Conservation (phyloP, 2,888 invertebrate genomes). For the Druceiella hillmani region DNA sequence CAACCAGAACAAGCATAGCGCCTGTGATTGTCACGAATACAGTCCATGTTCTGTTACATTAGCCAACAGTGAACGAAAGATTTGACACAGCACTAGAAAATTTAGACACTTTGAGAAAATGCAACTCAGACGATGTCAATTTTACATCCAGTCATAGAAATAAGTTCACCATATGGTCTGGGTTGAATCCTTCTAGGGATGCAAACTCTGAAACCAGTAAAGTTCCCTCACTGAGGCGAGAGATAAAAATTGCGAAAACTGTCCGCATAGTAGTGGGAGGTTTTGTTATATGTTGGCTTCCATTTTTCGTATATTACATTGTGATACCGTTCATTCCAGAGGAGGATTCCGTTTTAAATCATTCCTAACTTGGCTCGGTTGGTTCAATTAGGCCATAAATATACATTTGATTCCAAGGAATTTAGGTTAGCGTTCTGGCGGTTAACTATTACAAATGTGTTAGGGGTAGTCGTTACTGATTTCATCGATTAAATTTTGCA, state of each 20-base stretch:
- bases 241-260: conserved; percentile 85
- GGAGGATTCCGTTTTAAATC: conserved; percentile 59
- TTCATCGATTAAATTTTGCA: too few relatives aligned
- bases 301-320: conserved; percentile 79
- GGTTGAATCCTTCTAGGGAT: too few relatives aligned
- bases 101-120: too few relatives aligned
- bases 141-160: too few relatives aligned
- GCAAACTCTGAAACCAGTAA: conserved; percentile 53
- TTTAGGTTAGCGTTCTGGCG: conserved; percentile 84
- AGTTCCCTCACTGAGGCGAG: conserved; percentile 66
- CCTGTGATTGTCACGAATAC: too few relatives aligned
- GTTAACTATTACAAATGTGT: conserved; percentile 68
- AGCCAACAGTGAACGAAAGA: too few relatives aligned
- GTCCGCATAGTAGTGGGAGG: conserved; percentile 83
- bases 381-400: conserved; percentile 87
- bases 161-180: too few relatives aligned
- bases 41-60: too few relatives aligned
- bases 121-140: too few relatives aligned
- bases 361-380: conserved; percentile 81
- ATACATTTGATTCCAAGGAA: conserved; percentile 84
- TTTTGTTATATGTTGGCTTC: conserved; percentile 84
- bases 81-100: too few relatives aligned
- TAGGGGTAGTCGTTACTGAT: too few relatives aligned
- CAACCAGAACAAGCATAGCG: too few relatives aligned
- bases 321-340: conserved; percentile 71